Evolutionary conservation across 2,888 invertebrate species (phyloP).

Genomic region (Acrocera orbiculus): DNA sequence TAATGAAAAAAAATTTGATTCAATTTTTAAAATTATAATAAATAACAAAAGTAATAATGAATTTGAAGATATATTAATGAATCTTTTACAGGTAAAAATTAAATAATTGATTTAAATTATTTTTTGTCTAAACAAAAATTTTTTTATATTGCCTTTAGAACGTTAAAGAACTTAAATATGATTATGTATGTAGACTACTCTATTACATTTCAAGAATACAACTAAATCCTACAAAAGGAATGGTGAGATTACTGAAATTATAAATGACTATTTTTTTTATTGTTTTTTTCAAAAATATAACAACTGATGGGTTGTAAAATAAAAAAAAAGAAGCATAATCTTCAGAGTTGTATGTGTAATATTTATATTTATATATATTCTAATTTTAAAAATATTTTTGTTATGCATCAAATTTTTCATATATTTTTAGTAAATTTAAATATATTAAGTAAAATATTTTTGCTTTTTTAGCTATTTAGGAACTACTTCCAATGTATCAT

Average conservation of each 20-base stretch:
- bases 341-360: too few relatives aligned
- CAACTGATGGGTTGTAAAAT: too few relatives aligned
- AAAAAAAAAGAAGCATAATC: too few relatives aligned
- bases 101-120: not conserved
- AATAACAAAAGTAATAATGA: conserved; percentile 25
- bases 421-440: too few relatives aligned
- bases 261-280: too few relatives aligned
- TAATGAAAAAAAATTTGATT: conserved; percentile 16
- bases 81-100: conserved; percentile 7
- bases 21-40: conserved; percentile 12
- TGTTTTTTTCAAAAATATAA: too few relatives aligned
- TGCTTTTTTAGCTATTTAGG: conserved; percentile 23
- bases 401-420: too few relatives aligned
- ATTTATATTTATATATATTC: too few relatives aligned
- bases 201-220: conserved; percentile 22
- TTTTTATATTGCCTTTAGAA: conserved; percentile 5
- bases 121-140: not conserved
- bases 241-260: conserved; percentile 18
- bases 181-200: conserved; percentile 19
- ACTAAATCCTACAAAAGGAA: conserved; percentile 23
- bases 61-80: conserved; percentile 13
- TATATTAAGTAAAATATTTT: too few relatives aligned
- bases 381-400: too few relatives aligned
- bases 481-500: conserved; percentile 25
- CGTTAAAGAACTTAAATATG: conserved; percentile 10